phyloP scores from a whole-genome alignment of 2,797 vertebrate genomes.

The Enteromius thamalakanensis region DNA sequence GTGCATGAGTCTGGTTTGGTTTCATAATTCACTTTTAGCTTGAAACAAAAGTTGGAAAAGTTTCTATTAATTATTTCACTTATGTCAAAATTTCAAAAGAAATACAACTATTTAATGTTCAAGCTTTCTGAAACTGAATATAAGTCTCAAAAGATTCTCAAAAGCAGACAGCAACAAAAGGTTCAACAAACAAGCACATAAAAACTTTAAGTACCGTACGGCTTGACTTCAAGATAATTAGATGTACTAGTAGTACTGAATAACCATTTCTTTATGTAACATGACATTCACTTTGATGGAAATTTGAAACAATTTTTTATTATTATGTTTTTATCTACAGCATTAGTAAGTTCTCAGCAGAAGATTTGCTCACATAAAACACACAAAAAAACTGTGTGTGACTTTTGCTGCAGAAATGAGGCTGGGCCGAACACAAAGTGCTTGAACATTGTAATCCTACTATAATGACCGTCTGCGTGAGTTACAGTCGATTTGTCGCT shows the following conservation, averaged over 20 bases:
- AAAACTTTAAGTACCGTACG: background rate
- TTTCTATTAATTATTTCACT: background rate
- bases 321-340: background rate
- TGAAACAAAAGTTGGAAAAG: background rate
- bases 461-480: constrained; percentile 46
- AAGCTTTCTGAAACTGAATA: background rate
- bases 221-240: no score
- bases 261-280: background rate
- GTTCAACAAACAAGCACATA: background rate
- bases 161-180: background rate
- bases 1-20: background rate
- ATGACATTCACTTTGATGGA: background rate
- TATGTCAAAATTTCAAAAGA: background rate
- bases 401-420: constrained; percentile 28
- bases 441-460: constrained; percentile 30
- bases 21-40: background rate
- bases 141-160: background rate
- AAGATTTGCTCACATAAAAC: background rate
- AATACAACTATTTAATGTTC: background rate
- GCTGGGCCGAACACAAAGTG: background rate
- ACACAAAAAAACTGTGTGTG: constrained; percentile 1
- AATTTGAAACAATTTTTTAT: background rate
- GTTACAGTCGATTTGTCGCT: constrained; percentile 32
- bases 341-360: background rate
- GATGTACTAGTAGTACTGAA: background rate